These are phyloP conservation scores for Mystacides longicornis DNA, from an alignment of 2,888 invertebrate genomes.

Conservation along the genomic window DNA sequence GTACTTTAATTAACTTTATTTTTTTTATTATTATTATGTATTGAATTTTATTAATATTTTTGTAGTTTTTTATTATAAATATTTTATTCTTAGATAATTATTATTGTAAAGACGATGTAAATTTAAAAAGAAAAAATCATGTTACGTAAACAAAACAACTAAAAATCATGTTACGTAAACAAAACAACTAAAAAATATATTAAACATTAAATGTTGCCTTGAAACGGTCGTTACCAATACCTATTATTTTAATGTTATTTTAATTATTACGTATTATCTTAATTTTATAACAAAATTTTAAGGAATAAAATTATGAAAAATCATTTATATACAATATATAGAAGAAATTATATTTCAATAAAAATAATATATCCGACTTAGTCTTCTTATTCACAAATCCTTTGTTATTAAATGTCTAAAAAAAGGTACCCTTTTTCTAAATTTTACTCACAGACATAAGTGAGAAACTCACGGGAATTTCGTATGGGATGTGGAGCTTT, in stretches of 20 bases:
- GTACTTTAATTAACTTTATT: constrained; percentile 17
- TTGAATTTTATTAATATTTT: no score
- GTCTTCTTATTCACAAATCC: no score
- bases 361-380: constrained; percentile 24
- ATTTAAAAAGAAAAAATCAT: no score
- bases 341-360: constrained; percentile 26
- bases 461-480: no score
- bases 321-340: constrained; percentile 26
- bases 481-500: no score
- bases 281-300: constrained; percentile 6
- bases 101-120: not conserved
- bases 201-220: constrained; percentile 25
- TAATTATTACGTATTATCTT: not conserved
- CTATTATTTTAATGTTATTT: constrained; percentile 18
- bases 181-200: not conserved
- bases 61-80: no score
- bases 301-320: constrained; percentile 23
- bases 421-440: not conserved
- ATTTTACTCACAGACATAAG: no score
- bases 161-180: no score
- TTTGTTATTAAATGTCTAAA: no score
- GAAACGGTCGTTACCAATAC: constrained; percentile 27
- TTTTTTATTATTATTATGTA: constrained; percentile 17
- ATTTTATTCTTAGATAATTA: no score
- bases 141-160: no score